Evolutionary conservation across 2,113 vertebrate genomes (phyloP).

Genomic region (Machaerirhynchus nigripectus): DNA sequence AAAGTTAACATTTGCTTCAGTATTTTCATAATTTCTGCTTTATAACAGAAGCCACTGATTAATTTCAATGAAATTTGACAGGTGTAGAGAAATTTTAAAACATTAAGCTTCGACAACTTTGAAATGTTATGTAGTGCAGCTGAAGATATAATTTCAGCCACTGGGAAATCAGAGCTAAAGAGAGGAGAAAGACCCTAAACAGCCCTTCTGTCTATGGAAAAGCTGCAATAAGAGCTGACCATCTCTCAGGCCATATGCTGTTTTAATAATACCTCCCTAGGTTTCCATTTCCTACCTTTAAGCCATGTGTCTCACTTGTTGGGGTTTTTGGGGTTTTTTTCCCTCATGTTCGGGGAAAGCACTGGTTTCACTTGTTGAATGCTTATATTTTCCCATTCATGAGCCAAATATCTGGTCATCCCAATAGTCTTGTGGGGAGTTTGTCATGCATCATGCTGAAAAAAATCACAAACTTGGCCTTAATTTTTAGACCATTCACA

Average conservation of each 20-base stretch:
- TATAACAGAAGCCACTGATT: neutral
- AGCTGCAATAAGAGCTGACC: neutral
- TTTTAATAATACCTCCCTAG: neutral
- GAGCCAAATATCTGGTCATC: conserved; percentile 38
- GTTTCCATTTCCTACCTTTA: conserved; percentile 1
- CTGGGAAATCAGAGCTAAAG: neutral
- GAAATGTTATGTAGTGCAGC: neutral
- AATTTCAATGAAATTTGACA: neutral
- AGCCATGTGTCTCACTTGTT: neutral
- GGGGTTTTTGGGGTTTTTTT: accelerated
- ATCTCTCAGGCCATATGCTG: neutral
- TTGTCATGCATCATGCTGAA: neutral
- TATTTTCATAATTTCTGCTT: neutral
- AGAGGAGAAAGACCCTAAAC: neutral
- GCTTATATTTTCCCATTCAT: conserved; percentile 18
- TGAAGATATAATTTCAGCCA: neutral
- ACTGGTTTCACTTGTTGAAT: neutral
- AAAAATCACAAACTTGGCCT: conserved; percentile 42
- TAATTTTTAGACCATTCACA: conserved; percentile 20
- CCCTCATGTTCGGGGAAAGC: neutral
- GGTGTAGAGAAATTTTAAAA: neutral
- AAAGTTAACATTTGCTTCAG: neutral
- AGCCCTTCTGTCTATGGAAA: neutral
- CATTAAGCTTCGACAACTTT: neutral
- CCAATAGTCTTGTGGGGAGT: neutral